These are phyloP conservation scores for Coptotermes formosanus DNA, from an alignment of 1,140 invertebrate species.

Conservation along the genomic window DNA sequence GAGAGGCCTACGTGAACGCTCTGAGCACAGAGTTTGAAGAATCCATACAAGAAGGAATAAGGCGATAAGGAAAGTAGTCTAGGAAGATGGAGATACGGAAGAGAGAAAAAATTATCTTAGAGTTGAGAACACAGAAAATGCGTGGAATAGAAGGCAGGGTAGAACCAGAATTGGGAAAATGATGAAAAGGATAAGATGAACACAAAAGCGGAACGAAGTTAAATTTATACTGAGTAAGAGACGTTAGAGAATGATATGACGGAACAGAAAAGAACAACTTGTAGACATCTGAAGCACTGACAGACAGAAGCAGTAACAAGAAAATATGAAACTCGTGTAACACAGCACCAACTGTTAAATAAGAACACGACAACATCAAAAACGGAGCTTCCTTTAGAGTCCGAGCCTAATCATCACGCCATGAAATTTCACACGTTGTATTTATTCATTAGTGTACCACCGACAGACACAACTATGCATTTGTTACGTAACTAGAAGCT, in stretches of 20 bases:
- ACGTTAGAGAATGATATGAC: background rate
- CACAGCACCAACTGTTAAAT: too few species aligned
- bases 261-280: background rate
- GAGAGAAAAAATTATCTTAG: background rate
- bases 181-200: background rate
- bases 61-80: background rate
- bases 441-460: too few species aligned
- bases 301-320: too few species aligned
- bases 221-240: background rate
- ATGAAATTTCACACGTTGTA: too few species aligned
- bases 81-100: conserved; percentile 2
- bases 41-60: background rate
- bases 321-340: too few species aligned
- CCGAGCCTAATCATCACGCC: too few species aligned
- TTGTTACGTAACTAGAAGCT: too few species aligned
- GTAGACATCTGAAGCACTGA: background rate
- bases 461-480: too few species aligned
- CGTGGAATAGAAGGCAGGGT: background rate
- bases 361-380: too few species aligned
- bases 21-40: background rate
- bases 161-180: background rate
- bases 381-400: too few species aligned
- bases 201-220: background rate
- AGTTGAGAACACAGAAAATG: background rate
- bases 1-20: background rate